A percentile compares a stretch with the other conserved stretches of the same genome.
These are phyloP conservation scores for Anguilla rostrata DNA, from an alignment of 2,113 vertebrate genomes.

Conservation along the genomic window DNA sequence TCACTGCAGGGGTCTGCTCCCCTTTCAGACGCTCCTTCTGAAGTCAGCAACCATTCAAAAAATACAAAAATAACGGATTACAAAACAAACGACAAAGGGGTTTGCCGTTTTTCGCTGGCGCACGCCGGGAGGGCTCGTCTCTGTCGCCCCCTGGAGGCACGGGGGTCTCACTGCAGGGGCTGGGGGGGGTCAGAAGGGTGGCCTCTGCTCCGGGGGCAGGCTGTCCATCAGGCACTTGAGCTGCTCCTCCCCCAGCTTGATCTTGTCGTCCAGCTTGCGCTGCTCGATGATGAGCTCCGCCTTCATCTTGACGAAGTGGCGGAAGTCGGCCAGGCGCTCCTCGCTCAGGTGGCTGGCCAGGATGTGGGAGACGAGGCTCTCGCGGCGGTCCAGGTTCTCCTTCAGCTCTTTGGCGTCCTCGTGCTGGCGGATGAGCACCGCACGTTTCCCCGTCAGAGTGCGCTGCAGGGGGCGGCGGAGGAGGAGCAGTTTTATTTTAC, in stretches of 20 bases:
- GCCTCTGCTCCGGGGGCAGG: slow-evolving; percentile 67
- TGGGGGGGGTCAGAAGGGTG: slow-evolving; percentile 26
- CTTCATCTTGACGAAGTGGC: slow-evolving; percentile 94
- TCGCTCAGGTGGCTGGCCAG: slow-evolving; percentile 77
- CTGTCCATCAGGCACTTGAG: slow-evolving; percentile 87
- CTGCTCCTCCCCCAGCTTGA: slow-evolving; percentile 90
- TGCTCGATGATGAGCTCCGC: slow-evolving; percentile 90
- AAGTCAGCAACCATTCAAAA: neutral
- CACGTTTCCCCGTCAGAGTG: slow-evolving; percentile 81
- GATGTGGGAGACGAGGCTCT: slow-evolving; percentile 78
- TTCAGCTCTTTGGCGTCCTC: slow-evolving; percentile 92
- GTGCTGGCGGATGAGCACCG: slow-evolving; percentile 82
- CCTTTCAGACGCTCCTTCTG: neutral
- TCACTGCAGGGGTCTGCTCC: neutral
- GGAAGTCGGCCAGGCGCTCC: slow-evolving; percentile 84
- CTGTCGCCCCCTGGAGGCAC: neutral
- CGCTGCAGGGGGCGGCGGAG: slow-evolving; percentile 56
- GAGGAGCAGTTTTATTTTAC: neutral
- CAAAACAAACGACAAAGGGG: neutral
- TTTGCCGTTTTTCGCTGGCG: neutral
- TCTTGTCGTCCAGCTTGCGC: slow-evolving; percentile 89
- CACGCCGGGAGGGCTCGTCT: neutral
- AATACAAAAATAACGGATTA: neutral
- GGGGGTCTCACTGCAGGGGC: too few relatives aligned
- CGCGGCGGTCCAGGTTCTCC: slow-evolving; percentile 88